Conservation (phyloP, 2,113 vertebrate species). For the Alexandromys fortis region DNA sequence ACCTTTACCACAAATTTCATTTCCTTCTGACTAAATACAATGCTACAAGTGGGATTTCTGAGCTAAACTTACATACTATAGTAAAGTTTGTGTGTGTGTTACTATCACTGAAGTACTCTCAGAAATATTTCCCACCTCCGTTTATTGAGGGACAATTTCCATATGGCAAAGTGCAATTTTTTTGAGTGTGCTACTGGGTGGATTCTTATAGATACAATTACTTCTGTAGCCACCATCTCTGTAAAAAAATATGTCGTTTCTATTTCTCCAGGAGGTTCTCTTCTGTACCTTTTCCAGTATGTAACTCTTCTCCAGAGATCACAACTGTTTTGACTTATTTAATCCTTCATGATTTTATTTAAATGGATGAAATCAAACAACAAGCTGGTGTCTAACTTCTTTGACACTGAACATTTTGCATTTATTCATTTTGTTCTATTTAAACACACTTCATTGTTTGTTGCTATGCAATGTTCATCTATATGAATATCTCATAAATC, state of each 20-base stretch:
- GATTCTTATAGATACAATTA: neutral
- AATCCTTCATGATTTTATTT: neutral
- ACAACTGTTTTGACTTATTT: neutral
- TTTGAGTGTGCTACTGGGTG: neutral
- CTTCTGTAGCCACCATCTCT: neutral
- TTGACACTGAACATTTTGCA: neutral
- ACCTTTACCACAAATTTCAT: slow-evolving; percentile 2
- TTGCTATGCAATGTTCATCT: neutral
- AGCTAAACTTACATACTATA: neutral
- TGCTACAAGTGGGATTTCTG: neutral
- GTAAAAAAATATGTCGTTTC: neutral
- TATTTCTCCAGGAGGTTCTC: neutral
- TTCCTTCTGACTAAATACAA: neutral
- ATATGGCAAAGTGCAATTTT: neutral
- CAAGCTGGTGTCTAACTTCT: neutral
- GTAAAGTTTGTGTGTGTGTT: neutral
- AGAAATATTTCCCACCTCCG: neutral
- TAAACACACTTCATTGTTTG: neutral
- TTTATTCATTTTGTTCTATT: neutral
- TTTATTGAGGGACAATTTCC: slow-evolving; percentile 1
- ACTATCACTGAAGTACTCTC: neutral
- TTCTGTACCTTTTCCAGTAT: neutral
- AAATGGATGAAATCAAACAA: neutral
- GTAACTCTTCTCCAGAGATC: neutral
- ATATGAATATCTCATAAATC: neutral